Evolutionary conservation across 2,888 invertebrate genomes (phyloP), one percentile per base, ranked within the genome.

Genomic region (Scaeva pyrastri): DNA sequence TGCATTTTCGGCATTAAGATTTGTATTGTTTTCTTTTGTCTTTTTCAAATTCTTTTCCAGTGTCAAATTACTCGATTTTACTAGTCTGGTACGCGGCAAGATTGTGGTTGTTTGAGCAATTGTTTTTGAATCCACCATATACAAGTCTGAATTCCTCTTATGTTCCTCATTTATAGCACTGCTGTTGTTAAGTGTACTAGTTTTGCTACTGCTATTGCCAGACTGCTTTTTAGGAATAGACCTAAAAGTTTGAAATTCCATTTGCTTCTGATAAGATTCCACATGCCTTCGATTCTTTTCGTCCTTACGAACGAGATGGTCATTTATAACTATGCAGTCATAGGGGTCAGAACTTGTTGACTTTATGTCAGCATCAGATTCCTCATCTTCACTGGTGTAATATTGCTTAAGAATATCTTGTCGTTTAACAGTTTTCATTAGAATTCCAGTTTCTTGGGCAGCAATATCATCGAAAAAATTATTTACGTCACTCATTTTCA

Each of bases 271-370:
- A 68, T 89, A 89, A 14, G 89, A 88, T 26, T 88, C 88, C 93
- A 94, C 72, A 55, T 90, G 89, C 1, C 91, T 90, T 4, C 90
- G 88, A 70, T 90, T 88, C 84, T 94, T 94, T 23, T 94, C 93
- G 85, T 94, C 94, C 91, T 90, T 91, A 70, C 90, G 91, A 78
- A 92, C 93, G 56, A 93, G 89, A 89, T 96, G 96, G 92, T 97
- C 97, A 89, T 97, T 96, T 31, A 97, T 96, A 70, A 97, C 96
- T 88, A 97, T 97, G 90, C 97, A 97, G 90, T 96, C 96, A 89
- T 96, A 95, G 36, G 95, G 95, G 93, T 96, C 96, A 62, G 95
- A 96, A 90, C 95, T 96, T 62, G 95, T 95, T 66, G 95, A 95
- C 91, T 91, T 92, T 10, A 92, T 88, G 66, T 91, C 91, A 11